Conservation (phyloP, 2,888 invertebrate species). For the Penaeus monodon region DNA sequence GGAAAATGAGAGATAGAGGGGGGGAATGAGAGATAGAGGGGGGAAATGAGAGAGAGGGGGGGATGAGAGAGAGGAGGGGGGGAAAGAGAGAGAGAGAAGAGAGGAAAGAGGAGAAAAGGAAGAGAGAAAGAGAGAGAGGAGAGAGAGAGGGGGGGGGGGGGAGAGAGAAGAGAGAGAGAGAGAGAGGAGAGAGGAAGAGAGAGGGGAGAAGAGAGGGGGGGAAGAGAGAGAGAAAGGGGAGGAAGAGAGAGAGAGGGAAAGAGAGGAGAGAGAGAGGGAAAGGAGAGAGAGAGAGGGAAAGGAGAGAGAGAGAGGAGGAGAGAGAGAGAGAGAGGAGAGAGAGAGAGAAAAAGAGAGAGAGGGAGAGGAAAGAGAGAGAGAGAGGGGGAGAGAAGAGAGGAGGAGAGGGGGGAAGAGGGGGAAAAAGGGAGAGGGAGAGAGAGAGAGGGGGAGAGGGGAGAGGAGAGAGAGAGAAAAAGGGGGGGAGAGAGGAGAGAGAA, state of each 20-base stretch:
- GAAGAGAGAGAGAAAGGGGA: not conserved
- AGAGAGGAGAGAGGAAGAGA: not conserved
- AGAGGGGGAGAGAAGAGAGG: not conserved
- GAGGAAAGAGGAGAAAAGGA: not conserved
- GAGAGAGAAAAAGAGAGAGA: not conserved
- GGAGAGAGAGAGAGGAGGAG: not conserved
- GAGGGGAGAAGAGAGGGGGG: not conserved
- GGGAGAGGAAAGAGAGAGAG: not conserved
- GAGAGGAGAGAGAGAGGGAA: not conserved
- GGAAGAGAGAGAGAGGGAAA: not conserved
- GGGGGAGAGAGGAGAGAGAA: not conserved
- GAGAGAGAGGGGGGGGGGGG: not conserved
- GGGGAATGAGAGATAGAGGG: no score
- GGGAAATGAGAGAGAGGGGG: no score
- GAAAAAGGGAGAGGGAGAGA: not conserved
- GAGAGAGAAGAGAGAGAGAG: not conserved
- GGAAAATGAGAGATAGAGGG: no score
- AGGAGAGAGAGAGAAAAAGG: not conserved
- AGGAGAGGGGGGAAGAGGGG: not conserved
- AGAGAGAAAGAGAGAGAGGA: not conserved
- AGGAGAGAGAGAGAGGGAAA: not conserved
- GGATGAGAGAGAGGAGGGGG: not conserved
- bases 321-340: not conserved
- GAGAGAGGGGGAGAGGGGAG: no score
- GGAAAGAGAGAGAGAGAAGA: not conserved